Base-by-base conservation (phyloP, 1,140 invertebrate genomes). In the Sesamia nonagrioides region DNA sequence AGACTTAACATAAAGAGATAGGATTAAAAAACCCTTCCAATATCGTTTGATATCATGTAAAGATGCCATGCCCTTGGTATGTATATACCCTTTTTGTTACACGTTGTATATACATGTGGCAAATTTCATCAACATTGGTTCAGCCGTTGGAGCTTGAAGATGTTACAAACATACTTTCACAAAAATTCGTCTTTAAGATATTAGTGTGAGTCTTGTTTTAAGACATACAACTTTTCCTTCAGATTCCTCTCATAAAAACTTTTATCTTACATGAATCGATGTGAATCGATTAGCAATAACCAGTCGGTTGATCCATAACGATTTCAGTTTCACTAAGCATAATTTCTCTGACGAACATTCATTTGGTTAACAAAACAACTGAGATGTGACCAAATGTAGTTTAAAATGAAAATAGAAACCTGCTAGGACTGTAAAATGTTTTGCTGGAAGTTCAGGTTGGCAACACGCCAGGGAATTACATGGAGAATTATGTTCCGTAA, bases 311-410 rank as follows among this genome's bases (percentile, higher is more conserved):
- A 54, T 18, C 52, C 27, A 21, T 18, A 56, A 27, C 7, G 9
- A 60, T 60, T 60, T 60, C 56, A 60, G 18, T 60, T 35, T 60
- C 56, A 5, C 45, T n/a, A 50, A 50, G n/a, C 45, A 50, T 5
- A 54, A 27, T 58, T 11, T 58, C 21, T 21, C 54, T 58, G 8
- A 27, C 54, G 21, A 21, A 58, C 15, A 58, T 58, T 33, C 21
- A 58, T 15, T 66, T 17, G 5, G 37, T 40, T 18, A 17, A 66
- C 61, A 66, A 42, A 42, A 33, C 37, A 42, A 6, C 4, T n/a
- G 27, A 42, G 17, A 66, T 37, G 61, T 42, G 61, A 42, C 61
- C 61, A 66, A 66, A 66, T 42, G 18, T 42, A 66, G 61, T 66
- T 17, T 17, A 63, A 66, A 66, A n/a, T 42, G n/a, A 17, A 42